Conservation (phyloP, 2,113 vertebrate genomes). For the Prionailurus bengalensis region DNA sequence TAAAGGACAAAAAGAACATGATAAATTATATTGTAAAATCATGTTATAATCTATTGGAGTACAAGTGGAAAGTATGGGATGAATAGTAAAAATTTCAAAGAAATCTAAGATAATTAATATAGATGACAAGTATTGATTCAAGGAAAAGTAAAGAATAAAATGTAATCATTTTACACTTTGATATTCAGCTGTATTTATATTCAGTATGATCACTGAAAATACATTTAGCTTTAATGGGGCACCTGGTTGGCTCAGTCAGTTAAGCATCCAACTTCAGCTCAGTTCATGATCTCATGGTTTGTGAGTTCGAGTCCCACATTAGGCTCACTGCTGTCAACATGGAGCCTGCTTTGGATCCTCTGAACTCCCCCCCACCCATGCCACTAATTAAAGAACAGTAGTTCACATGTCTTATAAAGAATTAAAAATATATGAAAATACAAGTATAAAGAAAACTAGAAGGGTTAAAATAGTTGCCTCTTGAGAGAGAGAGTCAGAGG, state of each 20-base stretch:
- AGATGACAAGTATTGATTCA: not conserved
- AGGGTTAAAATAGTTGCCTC: not conserved
- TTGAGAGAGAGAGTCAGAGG: not conserved
- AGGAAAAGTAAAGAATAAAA: not conserved
- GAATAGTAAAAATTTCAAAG: not conserved
- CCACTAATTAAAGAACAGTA: not conserved
- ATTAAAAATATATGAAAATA: not conserved
- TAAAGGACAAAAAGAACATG: not conserved
- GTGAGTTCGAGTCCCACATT: too few species aligned
- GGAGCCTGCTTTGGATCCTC: too few species aligned
- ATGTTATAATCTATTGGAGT: not conserved
- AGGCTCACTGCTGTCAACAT: too few species aligned
- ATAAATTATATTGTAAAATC: not conserved
- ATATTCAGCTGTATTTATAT: not conserved
- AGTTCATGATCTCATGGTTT: too few species aligned
- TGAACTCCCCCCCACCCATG: too few species aligned
- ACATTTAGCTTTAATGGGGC: not conserved
- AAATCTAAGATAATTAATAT: slow-evolving; percentile 2
- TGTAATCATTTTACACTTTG: not conserved
- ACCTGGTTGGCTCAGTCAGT: too few species aligned
- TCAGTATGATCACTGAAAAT: not conserved
- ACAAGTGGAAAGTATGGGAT: not conserved
- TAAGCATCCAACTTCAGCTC: too few species aligned
- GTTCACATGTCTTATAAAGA: not conserved
- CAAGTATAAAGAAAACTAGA: not conserved